phyloP scores from a whole-genome alignment of 2,113 vertebrate genomes.

The Engystomops pustulosus region DNA sequence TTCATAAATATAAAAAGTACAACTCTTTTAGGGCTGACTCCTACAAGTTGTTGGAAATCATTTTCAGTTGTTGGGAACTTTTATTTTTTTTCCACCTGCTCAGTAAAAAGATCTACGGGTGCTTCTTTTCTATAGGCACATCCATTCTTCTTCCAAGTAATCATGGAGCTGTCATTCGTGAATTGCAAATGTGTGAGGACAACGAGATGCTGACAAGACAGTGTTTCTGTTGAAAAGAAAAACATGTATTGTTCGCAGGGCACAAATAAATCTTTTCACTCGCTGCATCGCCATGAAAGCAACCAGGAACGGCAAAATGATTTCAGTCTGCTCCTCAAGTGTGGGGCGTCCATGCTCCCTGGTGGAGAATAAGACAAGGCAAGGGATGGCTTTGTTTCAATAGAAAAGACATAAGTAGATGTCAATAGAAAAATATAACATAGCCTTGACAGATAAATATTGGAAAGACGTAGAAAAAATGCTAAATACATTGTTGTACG shows the following conservation, averaged over 20 bases:
- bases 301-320: conserved; percentile 20
- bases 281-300: conserved; percentile 25
- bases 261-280: conserved; percentile 57
- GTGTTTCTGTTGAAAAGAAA: conserved; percentile 56
- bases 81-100: conserved; percentile 15
- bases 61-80: conserved; percentile 11
- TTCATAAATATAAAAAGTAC: not conserved
- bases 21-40: not conserved
- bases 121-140: conserved; percentile 50
- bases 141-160: conserved; percentile 47
- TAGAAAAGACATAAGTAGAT: not conserved
- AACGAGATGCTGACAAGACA: conserved; percentile 49
- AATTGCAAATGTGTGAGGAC: conserved; percentile 53
- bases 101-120: conserved; percentile 29
- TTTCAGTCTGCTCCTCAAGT: conserved; percentile 28
- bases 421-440: not conserved
- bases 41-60: conserved; percentile 22
- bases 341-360: not conserved
- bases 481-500: too few relatives aligned
- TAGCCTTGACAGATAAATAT: not conserved
- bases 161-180: conserved; percentile 51
- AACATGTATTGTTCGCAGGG: conserved; percentile 55
- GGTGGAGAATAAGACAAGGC: not conserved
- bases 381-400: conserved; percentile 2
- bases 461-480: not conserved